A percentile compares a stretch with the other conserved stretches of the same genome.
Evolutionary conservation across 2,113 vertebrate species (phyloP).

Genomic region (Brachyistius frenatus): DNA sequence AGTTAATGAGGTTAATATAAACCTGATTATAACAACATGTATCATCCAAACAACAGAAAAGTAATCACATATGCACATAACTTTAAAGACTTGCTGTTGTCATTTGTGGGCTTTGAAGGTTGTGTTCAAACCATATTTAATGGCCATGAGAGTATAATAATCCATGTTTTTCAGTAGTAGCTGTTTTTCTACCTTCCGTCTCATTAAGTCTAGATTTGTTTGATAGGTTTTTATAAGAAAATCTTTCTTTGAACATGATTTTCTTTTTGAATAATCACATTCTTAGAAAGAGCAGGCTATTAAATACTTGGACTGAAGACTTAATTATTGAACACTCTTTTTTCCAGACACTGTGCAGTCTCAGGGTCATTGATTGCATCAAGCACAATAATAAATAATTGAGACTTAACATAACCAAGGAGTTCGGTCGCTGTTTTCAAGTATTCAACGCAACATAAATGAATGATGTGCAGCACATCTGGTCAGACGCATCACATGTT

Average conservation of each 20-base stretch:
- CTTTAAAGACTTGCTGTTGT: background rate
- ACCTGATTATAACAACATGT: too few relatives aligned
- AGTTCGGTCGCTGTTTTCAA: conserved; percentile 27
- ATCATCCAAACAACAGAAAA: too few relatives aligned
- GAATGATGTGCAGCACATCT: conserved; percentile 37
- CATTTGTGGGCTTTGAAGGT: background rate
- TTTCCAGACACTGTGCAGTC: background rate
- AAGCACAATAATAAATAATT: background rate
- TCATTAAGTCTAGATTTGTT: conserved; percentile 4
- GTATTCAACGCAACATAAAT: conserved; percentile 32
- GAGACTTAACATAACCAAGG: background rate
- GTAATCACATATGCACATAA: background rate
- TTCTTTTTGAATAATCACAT: background rate
- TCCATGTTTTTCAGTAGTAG: background rate
- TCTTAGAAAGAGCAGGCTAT: background rate
- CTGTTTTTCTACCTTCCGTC: background rate
- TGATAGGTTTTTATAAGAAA: background rate
- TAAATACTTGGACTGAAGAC: background rate
- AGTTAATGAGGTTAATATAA: too few relatives aligned
- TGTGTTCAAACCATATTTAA: too few relatives aligned
- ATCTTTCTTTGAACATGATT: conserved; percentile 8
- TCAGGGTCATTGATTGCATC: background rate
- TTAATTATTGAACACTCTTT: background rate
- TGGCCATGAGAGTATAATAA: too few relatives aligned
- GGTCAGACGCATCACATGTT: conserved; percentile 17